Percentiles rank a stretch among this genome's conserved stretches.
Conservation (phyloP, 2,888 invertebrate genomes). For the Parnassius apollo region DNA sequence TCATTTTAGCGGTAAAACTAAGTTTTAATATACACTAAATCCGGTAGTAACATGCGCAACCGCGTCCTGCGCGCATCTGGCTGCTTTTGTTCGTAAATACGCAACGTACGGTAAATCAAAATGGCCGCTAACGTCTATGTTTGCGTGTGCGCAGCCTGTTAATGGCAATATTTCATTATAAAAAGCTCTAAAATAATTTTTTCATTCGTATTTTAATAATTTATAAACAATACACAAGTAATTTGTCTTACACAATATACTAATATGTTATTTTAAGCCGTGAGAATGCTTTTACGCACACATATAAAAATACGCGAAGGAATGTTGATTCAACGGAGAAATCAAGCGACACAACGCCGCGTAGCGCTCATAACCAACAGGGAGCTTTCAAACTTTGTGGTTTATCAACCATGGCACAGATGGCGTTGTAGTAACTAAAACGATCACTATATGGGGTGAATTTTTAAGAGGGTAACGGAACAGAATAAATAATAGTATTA, state of each 20-base stretch:
- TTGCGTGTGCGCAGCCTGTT: conserved; percentile 70
- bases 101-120: conserved; percentile 79
- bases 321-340: conserved; percentile 81
- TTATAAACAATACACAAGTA: conserved; percentile 18
- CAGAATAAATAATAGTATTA: no score
- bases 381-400: conserved; percentile 65
- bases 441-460: conserved; percentile 43
- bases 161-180: conserved; percentile 41
- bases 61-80: conserved; percentile 80
- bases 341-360: conserved; percentile 72
- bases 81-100: conserved; percentile 80
- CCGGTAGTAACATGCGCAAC: conserved; percentile 76
- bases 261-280: conserved; percentile 47
- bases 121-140: conserved; percentile 69
- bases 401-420: conserved; percentile 54
- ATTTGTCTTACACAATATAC: conserved; percentile 20
- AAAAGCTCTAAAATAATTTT: conserved; percentile 35
- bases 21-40: conserved; percentile 61
- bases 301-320: conserved; percentile 72
- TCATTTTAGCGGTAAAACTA: conserved; percentile 80
- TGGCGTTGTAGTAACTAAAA: conserved; percentile 48
- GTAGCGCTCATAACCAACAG: conserved; percentile 61
- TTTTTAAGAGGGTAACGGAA: conserved; percentile 31
- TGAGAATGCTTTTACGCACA: conserved; percentile 72
- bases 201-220: conserved; percentile 32